A percentile compares a stretch with the other conserved stretches of the same genome.
Conservation (phyloP, 2,113 vertebrate genomes). For the Sialia sialis region DNA sequence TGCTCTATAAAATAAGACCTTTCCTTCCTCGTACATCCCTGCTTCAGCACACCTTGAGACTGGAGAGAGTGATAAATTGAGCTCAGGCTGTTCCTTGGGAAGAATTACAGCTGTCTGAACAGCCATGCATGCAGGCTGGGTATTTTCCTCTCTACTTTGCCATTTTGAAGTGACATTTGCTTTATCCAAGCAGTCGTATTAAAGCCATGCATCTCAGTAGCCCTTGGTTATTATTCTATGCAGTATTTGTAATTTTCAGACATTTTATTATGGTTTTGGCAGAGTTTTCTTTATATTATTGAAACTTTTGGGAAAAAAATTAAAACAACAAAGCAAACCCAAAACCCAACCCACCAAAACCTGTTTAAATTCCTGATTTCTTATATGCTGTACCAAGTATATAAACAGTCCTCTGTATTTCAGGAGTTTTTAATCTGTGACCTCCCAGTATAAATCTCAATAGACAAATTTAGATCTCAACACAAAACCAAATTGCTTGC, state of each 20-base stretch:
- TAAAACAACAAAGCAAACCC: background rate
- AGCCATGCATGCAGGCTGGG: background rate
- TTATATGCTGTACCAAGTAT: background rate
- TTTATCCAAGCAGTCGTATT: background rate
- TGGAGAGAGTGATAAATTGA: background rate
- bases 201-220: background rate
- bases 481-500: background rate
- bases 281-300: background rate
- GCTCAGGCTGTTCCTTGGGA: background rate
- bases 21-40: background rate
- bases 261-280: background rate
- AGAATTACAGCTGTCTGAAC: slow-evolving; percentile 33
- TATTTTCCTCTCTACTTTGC: background rate
- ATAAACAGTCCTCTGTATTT: background rate
- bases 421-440: background rate
- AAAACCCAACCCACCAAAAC: background rate
- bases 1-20: background rate
- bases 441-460: background rate
- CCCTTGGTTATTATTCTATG: background rate
- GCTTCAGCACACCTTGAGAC: background rate
- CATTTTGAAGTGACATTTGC: background rate
- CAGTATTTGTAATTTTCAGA: background rate
- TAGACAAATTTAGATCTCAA: background rate
- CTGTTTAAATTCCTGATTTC: background rate
- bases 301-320: background rate